These are phyloP conservation scores for Petrocephalus zakoni DNA, from an alignment of 2,113 vertebrate species.

Conservation along the genomic window DNA sequence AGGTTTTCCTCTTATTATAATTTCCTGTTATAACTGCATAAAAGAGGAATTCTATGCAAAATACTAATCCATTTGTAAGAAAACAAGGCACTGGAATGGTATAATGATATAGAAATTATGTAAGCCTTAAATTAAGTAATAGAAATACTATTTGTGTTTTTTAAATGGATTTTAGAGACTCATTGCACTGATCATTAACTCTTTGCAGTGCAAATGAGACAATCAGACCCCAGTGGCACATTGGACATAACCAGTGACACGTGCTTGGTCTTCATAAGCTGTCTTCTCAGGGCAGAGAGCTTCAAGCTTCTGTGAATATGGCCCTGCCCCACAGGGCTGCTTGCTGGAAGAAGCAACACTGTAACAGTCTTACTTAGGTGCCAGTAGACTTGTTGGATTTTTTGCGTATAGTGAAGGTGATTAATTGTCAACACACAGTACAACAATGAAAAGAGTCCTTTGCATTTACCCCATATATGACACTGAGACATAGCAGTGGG, in stretches of 20 bases:
- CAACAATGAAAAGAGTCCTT: no score
- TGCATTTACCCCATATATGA: no score
- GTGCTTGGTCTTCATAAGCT: not conserved
- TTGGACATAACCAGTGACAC: not conserved
- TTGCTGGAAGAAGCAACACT: not conserved
- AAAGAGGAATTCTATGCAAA: not conserved
- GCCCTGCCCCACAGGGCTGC: not conserved
- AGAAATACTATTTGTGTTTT: not conserved
- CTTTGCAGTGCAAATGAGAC: not conserved
- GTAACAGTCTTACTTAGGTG: not conserved
- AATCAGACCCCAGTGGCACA: not conserved
- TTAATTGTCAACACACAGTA: no score
- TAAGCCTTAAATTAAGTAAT: not conserved
- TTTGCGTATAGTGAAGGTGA: not conserved
- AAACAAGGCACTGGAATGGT: not conserved
- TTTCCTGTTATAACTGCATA: not conserved
- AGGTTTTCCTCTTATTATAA: not conserved
- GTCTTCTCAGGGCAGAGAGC: not conserved
- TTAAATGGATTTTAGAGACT: not conserved
- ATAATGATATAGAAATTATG: not conserved
- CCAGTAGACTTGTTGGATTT: not conserved
- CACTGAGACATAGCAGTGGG: no score
- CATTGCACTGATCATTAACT: not conserved
- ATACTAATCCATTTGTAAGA: not conserved
- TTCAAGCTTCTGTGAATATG: not conserved